Conservation (phyloP, 2,113 vertebrate genomes). For the Silurus meridionalis region DNA sequence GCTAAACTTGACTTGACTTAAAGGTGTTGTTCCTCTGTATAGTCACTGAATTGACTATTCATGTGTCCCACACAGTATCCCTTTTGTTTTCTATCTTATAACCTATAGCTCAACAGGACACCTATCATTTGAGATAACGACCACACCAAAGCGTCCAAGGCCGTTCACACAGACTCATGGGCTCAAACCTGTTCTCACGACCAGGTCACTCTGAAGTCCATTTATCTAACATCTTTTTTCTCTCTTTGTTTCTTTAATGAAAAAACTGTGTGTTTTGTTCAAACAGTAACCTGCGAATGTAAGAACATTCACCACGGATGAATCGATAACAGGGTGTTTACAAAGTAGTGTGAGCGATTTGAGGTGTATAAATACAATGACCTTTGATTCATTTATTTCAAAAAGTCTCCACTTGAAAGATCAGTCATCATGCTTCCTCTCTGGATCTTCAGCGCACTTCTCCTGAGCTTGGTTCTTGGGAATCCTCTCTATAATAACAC, state of each 20-base stretch:
- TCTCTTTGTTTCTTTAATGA: background rate
- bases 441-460: background rate
- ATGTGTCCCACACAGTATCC: background rate
- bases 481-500: background rate
- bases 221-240: background rate
- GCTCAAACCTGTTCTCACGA: background rate
- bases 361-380: background rate
- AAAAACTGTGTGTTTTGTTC: background rate
- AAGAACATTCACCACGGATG: background rate
- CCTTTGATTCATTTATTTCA: background rate
- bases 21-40: background rate
- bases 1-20: background rate
- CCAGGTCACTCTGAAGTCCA: background rate
- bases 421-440: background rate
- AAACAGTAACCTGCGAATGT: background rate
- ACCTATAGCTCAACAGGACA: background rate
- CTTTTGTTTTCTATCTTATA: background rate
- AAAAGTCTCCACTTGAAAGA: background rate
- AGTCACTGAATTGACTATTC: background rate
- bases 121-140: background rate
- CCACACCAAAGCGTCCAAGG: background rate
- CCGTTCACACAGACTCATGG: background rate
- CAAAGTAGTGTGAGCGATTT: background rate
- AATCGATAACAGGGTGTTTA: constrained; percentile 2
- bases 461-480: constrained; percentile 8